A percentile compares a stretch with the other conserved stretches of the same genome.
Conservation (phyloP, 2,797 vertebrate genomes). For the Anguilla pacifica region DNA sequence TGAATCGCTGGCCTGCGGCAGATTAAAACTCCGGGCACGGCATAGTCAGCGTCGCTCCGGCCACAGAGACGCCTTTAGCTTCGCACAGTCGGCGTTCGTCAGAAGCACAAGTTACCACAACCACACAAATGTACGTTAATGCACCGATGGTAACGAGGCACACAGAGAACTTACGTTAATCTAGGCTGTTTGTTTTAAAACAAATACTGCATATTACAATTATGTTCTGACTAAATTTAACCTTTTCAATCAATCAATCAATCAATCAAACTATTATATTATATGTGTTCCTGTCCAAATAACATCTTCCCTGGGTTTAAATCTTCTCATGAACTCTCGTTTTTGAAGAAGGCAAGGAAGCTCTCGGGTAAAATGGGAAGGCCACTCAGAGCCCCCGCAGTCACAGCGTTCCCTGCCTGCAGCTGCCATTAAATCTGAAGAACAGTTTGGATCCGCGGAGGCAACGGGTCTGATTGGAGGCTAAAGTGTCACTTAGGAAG, state of each 20-base stretch:
- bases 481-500: background rate
- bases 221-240: background rate
- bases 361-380: background rate
- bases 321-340: background rate
- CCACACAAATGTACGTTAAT: background rate
- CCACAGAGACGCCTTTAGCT: background rate
- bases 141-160: background rate
- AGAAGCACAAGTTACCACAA: background rate
- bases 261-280: too few species aligned
- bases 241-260: background rate
- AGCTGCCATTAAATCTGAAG: background rate
- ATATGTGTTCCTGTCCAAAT: background rate
- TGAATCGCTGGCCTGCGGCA: background rate
- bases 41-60: background rate
- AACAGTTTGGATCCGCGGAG: background rate
- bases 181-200: background rate
- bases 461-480: background rate
- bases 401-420: background rate
- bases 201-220: background rate
- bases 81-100: background rate
- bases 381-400: background rate
- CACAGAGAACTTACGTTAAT: background rate
- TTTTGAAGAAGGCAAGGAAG: background rate
- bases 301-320: background rate
- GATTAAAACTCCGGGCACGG: background rate